These are phyloP conservation scores for Pseudomyrmex flavicornis DNA, from an alignment of 1,140 invertebrate species.

Conservation along the genomic window DNA sequence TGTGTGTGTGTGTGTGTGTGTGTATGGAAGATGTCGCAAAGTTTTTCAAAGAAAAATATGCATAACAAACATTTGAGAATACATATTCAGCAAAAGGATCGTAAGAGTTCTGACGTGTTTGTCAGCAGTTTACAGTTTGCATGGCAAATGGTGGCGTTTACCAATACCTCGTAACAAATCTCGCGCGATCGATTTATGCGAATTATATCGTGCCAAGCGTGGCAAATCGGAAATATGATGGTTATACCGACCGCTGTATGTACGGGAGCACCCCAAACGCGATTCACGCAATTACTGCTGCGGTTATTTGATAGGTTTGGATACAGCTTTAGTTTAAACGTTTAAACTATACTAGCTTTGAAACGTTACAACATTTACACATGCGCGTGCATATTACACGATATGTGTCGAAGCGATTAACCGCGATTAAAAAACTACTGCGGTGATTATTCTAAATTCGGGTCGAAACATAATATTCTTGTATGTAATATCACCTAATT, in stretches of 20 bases:
- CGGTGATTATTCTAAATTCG: slow-evolving; percentile 1
- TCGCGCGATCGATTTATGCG: slow-evolving; percentile 42
- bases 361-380: not conserved
- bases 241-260: not conserved
- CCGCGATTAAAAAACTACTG: slow-evolving; percentile 11
- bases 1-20: too few species aligned
- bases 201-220: slow-evolving; percentile 29
- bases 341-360: slow-evolving; percentile 10
- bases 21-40: not conserved
- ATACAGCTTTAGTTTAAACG: slow-evolving; percentile 24
- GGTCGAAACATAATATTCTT: too few species aligned
- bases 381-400: too few species aligned
- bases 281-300: slow-evolving; percentile 41
- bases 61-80: not conserved
- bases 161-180: not conserved
- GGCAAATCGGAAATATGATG: slow-evolving; percentile 35
- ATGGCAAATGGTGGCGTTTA: not conserved
- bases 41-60: slow-evolving; percentile 36
- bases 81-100: not conserved
- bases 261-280: slow-evolving; percentile 7
- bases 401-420: not conserved
- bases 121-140: not conserved
- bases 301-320: slow-evolving; percentile 42
- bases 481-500: too few species aligned
- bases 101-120: not conserved